These are phyloP conservation scores for Diachasma alloeum DNA, from an alignment of 1,140 invertebrate species.

Conservation along the genomic window DNA sequence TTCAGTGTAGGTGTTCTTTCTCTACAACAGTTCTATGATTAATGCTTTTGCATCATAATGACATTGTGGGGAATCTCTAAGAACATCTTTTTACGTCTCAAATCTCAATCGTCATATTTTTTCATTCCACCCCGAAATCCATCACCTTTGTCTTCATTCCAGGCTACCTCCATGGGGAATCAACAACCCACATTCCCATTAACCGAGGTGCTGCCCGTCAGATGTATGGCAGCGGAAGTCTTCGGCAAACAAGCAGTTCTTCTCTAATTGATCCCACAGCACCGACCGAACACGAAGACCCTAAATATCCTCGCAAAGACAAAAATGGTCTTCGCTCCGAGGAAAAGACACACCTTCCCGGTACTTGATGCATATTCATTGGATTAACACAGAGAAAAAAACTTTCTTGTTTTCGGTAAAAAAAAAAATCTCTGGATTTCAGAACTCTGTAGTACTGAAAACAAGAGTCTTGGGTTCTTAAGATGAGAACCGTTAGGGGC, in stretches of 20 bases:
- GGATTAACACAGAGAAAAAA: neutral
- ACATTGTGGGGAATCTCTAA: too few species aligned
- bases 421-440: too few species aligned
- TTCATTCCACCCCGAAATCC: too few species aligned
- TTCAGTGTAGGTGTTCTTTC: too few species aligned
- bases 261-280: constrained; percentile 34
- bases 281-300: constrained; percentile 28
- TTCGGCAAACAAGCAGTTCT: constrained; percentile 53
- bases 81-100: too few species aligned
- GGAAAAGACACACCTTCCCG: neutral
- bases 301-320: neutral
- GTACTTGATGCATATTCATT: neutral
- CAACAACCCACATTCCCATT: constrained; percentile 47
- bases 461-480: too few species aligned
- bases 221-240: constrained; percentile 68
- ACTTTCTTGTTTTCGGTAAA: too few species aligned
- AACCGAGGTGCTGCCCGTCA: constrained; percentile 68
- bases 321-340: neutral
- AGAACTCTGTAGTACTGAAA: too few species aligned
- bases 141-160: neutral
- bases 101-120: too few species aligned
- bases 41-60: too few species aligned
- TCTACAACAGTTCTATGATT: too few species aligned
- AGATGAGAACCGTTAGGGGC: too few species aligned
- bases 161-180: constrained; percentile 10